Conservation (phyloP, 2,888 invertebrate species). For the Epirrhoe alternata region DNA sequence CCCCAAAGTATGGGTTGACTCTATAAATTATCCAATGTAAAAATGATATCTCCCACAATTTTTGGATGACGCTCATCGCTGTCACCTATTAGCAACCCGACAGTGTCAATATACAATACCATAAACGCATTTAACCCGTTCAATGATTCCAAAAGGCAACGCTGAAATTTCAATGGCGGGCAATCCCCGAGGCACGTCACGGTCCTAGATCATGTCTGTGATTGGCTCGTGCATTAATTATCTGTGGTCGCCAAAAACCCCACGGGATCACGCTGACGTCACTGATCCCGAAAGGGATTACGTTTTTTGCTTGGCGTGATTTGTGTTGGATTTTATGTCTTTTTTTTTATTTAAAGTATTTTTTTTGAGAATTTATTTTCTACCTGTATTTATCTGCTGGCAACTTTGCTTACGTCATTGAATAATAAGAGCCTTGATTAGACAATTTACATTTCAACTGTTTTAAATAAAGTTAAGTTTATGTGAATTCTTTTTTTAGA, state of each 20-base stretch:
- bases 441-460: too few relatives aligned
- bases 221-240: constrained; percentile 47
- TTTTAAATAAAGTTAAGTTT: too few relatives aligned
- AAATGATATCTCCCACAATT: too few relatives aligned
- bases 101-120: background rate
- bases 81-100: background rate
- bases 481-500: too few relatives aligned
- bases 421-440: too few relatives aligned
- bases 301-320: constrained; percentile 2
- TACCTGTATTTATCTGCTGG: background rate
- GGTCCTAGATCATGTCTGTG: constrained; percentile 34
- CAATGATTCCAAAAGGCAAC: constrained; percentile 32
- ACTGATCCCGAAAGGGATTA: constrained; percentile 28
- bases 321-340: constrained; percentile 1
- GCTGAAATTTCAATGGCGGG: constrained; percentile 19
- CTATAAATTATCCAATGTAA: too few relatives aligned
- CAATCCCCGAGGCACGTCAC: constrained; percentile 28
- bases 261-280: constrained; percentile 30
- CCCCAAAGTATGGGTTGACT: too few relatives aligned
- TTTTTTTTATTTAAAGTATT: background rate
- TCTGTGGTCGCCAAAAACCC: constrained; percentile 39
- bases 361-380: background rate
- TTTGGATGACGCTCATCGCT: too few relatives aligned
- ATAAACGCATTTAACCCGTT: constrained; percentile 23
- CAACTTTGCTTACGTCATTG: background rate